Evolutionary conservation across 1,140 invertebrate species (phyloP), one percentile per base, ranked within the genome.

Genomic region (Alviniconcha marisindica): DNA sequence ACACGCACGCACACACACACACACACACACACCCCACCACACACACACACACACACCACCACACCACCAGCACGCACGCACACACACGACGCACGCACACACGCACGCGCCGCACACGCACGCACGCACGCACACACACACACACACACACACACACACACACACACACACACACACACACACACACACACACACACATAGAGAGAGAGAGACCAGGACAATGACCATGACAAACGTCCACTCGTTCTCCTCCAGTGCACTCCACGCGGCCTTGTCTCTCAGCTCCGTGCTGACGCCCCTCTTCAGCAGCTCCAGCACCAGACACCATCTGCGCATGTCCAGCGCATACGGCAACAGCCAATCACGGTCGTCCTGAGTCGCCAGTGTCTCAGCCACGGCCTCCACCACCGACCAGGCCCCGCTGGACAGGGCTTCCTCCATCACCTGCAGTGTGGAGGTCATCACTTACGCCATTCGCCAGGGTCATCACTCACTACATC

Each of bases 111-210:
- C 51, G 28, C 60, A 63, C 60, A n/a, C 60, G 38, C 66, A 38
- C 66, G 38, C 4, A 38, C 66, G 3, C 66, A 71, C 66, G 3
- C 14, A 71, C 66, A 38, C 33, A 71, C 66, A 71, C 33, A 71
- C 3, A 71, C 33, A 71, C 66, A 71, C 33, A 71, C 66, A 33
- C 66, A 38, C 66, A 36, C 1, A 36, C 66, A 71, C 66, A 38
- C 28, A n/a, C 33, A n/a, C 28, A 40, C 33, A n/a, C 66, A n/a
- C 66, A 40, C 33, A 40, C 28, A 40, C 28, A 38, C 28, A 71
- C 66, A 31, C 60, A 63, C 60, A 31, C 60, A 63, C 60, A 31
- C 60, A 63, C 60, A 31, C 60, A 63, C 60, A 63, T 24, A 63
- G 7, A 5, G 44, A 5, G 44, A 5, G 44, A 48, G 44, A 48